phyloP scores from a whole-genome alignment of 2,888 invertebrate genomes.

The Polydrusus tereticollis region DNA sequence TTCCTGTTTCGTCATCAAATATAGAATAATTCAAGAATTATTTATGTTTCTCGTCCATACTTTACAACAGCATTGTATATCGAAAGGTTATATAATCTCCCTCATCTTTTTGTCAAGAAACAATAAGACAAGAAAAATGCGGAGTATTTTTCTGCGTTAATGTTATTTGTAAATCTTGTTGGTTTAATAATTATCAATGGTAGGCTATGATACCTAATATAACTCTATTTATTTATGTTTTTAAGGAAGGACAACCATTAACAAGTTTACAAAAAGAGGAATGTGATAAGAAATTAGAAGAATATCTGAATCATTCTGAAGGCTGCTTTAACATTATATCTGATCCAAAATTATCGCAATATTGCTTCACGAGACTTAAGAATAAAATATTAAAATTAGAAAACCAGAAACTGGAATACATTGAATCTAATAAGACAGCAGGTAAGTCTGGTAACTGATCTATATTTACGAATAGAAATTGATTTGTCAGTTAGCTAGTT shows the following conservation, averaged over 20 bases:
- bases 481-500: too few species aligned
- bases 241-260: not conserved
- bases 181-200: not conserved
- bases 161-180: too few species aligned
- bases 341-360: slow-evolving; percentile 61
- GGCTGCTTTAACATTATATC: slow-evolving; percentile 55
- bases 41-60: too few species aligned
- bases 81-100: too few species aligned
- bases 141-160: too few species aligned
- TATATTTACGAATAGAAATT: too few species aligned
- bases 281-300: slow-evolving; percentile 55
- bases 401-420: slow-evolving; percentile 24
- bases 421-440: not conserved
- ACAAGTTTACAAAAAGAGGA: slow-evolving; percentile 7
- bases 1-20: too few species aligned
- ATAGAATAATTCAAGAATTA: too few species aligned
- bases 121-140: too few species aligned
- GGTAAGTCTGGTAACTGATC: too few species aligned
- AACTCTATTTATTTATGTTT: not conserved
- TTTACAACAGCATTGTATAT: too few species aligned
- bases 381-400: slow-evolving; percentile 41
- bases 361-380: slow-evolving; percentile 63
- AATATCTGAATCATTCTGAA: slow-evolving; percentile 55
- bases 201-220: not conserved
- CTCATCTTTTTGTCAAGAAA: too few species aligned